These are phyloP conservation scores for Hiodon alosoides DNA, from an alignment of 2,113 vertebrate species.

Conservation along the genomic window DNA sequence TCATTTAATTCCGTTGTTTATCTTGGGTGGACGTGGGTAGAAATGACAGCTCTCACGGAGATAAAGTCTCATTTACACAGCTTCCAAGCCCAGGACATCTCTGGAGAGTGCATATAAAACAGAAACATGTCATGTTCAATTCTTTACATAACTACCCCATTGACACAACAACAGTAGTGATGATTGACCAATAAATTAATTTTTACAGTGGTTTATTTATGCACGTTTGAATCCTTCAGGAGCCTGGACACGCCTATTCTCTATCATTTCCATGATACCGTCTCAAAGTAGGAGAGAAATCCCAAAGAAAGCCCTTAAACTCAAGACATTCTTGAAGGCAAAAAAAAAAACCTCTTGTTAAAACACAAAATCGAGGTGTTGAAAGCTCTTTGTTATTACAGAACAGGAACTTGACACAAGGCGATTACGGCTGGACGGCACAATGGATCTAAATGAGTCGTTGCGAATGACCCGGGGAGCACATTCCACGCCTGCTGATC, in stretches of 20 bases:
- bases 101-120: too few relatives aligned
- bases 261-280: neutral
- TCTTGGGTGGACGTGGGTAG: conserved; percentile 12
- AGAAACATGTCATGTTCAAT: too few relatives aligned
- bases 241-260: neutral
- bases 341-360: conserved; percentile 32
- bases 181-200: too few relatives aligned
- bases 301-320: neutral
- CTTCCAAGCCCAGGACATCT: too few relatives aligned
- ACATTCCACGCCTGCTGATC: conserved; percentile 17
- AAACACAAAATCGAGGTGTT: conserved; percentile 43
- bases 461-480: conserved; percentile 44
- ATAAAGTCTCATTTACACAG: too few relatives aligned
- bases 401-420: conserved; percentile 36
- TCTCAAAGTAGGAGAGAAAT: conserved; percentile 8
- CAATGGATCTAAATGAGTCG: conserved; percentile 52
- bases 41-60: neutral
- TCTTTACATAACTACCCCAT: too few relatives aligned
- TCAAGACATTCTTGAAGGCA: neutral
- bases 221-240: neutral
- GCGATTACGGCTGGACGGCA: conserved; percentile 38
- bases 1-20: conserved; percentile 20
- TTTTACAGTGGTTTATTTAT: neutral
- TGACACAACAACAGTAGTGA: conserved; percentile 22
- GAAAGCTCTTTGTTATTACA: conserved; percentile 32